Percentiles rank a stretch among this genome's conserved stretches.
Evolutionary conservation across 1,140 invertebrate genomes (phyloP).

Genomic region (Aphelinus atriplicis): DNA sequence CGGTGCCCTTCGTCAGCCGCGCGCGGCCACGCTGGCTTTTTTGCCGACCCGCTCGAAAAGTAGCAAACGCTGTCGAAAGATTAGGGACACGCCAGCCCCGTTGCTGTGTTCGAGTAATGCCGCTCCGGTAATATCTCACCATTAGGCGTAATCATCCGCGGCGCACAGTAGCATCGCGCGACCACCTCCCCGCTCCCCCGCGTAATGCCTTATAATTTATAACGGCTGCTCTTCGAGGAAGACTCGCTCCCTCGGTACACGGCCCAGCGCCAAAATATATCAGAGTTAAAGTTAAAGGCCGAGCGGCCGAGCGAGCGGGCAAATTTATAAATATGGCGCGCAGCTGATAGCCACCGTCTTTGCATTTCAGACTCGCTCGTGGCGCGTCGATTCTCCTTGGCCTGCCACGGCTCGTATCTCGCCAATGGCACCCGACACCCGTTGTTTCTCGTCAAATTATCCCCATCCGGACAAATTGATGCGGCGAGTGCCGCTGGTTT

Average conservation of each 20-base stretch:
- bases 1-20: slow-evolving; percentile 23
- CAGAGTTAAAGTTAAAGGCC: slow-evolving; percentile 62
- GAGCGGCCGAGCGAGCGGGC: slow-evolving; percentile 47
- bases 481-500: no score
- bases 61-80: slow-evolving; percentile 61
- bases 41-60: slow-evolving; percentile 31
- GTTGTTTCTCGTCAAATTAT: no score
- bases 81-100: slow-evolving; percentile 60
- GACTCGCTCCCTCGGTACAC: slow-evolving; percentile 32
- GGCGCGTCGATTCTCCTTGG: no score
- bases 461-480: no score
- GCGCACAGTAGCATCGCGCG: slow-evolving; percentile 56
- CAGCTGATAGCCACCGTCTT: slow-evolving; percentile 50
- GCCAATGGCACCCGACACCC: no score
- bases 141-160: slow-evolving; percentile 68
- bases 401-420: no score
- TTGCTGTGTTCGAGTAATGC: slow-evolving; percentile 64
- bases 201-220: slow-evolving; percentile 62
- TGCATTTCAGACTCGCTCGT: background rate
- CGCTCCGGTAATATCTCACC: slow-evolving; percentile 66
- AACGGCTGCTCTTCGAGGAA: slow-evolving; percentile 48
- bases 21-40: slow-evolving; percentile 32
- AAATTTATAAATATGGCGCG: slow-evolving; percentile 62
- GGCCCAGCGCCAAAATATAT: slow-evolving; percentile 56
- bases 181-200: slow-evolving; percentile 44